Base-by-base conservation (phyloP, 1,140 invertebrate genomes). In the Oedothorax gibbosus region DNA sequence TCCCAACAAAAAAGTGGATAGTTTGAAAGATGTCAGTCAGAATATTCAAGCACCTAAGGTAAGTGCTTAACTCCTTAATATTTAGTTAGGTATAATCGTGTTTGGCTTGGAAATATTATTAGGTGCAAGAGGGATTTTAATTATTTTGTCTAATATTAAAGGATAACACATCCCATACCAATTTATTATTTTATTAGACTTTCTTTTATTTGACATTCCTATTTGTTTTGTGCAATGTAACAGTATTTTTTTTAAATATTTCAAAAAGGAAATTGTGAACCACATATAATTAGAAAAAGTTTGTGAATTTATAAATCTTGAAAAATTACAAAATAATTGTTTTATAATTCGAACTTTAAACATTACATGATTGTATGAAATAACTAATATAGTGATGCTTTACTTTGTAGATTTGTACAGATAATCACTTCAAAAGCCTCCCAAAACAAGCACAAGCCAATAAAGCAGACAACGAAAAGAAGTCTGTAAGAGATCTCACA, bases 401-500 rank as follows among this genome's bases (percentile, higher is more conserved):
- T 78, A 65, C 53, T 78, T 64, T 15, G 49, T 21, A 78, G 76
- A 50, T 53, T 68, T 62, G 8, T 1, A 78, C 21, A 54, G 51
- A 78, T 14, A n/a, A 53, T 64, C 75, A 64, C 15, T 50, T 5
- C 8, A 77, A 65, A 53, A 66, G 76, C 60, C 15, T 78, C 7
- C 76, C 76, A 53, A 78, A 66, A 66, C 56, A n/a, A 18, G 5
- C 50, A 20, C 14, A 51, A 53, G 54, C 18, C 35, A 62, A 6
- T 49, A 75, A 85, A 57, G 62, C 15, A 6, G 69, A 53, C 62
- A 85, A 57, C 75, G 18, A 50, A 86, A 81, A 35, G 35, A 35
- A 35, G 88, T 93, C 91, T 62, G 95, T 96, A 0, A 94, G 93
- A 90, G 95, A 96, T 89, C 93, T 97, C 88, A 94, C 95, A 5